Evolutionary conservation across 1,140 invertebrate species (phyloP), one percentile per base, ranked within the genome.

Genomic region (Lanistes nyassanus): DNA sequence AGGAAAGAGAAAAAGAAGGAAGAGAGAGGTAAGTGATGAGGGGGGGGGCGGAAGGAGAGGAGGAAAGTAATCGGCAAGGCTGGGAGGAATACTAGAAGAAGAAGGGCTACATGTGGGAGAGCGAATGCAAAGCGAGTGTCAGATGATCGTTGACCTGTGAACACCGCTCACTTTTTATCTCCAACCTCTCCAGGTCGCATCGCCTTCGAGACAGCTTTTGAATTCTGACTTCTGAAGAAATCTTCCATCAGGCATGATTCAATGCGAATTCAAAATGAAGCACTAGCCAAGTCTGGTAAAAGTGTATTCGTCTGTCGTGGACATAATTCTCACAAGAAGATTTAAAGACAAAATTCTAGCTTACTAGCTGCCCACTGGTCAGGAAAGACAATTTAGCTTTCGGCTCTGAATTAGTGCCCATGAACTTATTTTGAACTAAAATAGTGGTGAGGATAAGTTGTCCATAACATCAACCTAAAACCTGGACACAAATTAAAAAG

Each of bases 41-140:
- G 31, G 68, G 55, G 29, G 51, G 47, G 34, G 47, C 42, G 68
- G 51, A 51, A 70, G 26, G 51, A 23, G 51, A 29, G 31, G 68
- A 31, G 68, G 51, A 26, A 36, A 39, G 39, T 26, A 53, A 34
- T 9, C 29, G 36, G 53, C 34, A 26, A 70, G 68, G 34, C 31
- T 36, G 68, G 51, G 66, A 70, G 42, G 55, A 47, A 53, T n/a
- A 70, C 37, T 6, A 47, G 51, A 47, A 70, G 42, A n/a, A n/a
- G 42, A 70, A 29, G n/a, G 42, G 29, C 29, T 23, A 9, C 9
- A 60, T 9, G 56, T 26, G 36, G 62, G 7, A 5, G 36, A 36
- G 7, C 19, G 36, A 16, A 64, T 31, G 36, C 19, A 34, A 36
- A 34, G 62, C 23, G 62, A 34, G 62, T 29, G 62, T 34, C 42